Percentiles rank a stretch among this genome's conserved stretches.
Conservation (phyloP, 2,888 invertebrate species). For the Caenorhabditis parvicauda region DNA sequence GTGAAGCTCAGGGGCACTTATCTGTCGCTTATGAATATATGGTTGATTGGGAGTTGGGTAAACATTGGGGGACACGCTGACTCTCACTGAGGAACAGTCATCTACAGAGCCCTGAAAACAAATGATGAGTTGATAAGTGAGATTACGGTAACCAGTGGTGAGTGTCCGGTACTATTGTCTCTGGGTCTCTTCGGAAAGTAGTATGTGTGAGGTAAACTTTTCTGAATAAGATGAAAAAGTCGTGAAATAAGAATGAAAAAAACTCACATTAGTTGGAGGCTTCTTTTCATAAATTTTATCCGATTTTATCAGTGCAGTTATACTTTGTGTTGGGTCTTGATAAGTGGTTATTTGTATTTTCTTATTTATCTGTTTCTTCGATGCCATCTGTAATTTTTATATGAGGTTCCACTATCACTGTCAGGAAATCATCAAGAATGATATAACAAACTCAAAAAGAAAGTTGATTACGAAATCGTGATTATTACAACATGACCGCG, state of each 20-base stretch:
- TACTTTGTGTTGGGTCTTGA: constrained; percentile 24
- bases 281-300: constrained; percentile 31
- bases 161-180: constrained; percentile 38
- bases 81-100: constrained; percentile 21
- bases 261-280: constrained; percentile 20
- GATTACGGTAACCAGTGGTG: constrained; percentile 32
- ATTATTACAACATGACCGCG: too few species aligned
- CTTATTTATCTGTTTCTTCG: constrained; percentile 9
- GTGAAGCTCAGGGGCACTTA: constrained; percentile 29
- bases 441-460: too few species aligned
- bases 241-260: not conserved
- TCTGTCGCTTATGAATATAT: constrained; percentile 17
- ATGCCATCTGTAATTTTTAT: too few species aligned
- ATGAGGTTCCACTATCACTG: too few species aligned
- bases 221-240: constrained; percentile 3
- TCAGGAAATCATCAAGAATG: too few species aligned
- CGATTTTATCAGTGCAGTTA: constrained; percentile 21
- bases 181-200: constrained; percentile 18
- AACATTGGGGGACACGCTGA: constrained; percentile 21
- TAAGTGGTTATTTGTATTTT: constrained; percentile 21
- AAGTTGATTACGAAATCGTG: too few species aligned
- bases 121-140: not conserved
- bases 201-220: constrained; percentile 17
- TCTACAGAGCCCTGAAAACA: constrained; percentile 19
- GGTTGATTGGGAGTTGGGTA: constrained; percentile 7